Evolutionary conservation across 2,113 vertebrate species (phyloP), one percentile per base, ranked within the genome.

Genomic region (Malaclemys terrapin): DNA sequence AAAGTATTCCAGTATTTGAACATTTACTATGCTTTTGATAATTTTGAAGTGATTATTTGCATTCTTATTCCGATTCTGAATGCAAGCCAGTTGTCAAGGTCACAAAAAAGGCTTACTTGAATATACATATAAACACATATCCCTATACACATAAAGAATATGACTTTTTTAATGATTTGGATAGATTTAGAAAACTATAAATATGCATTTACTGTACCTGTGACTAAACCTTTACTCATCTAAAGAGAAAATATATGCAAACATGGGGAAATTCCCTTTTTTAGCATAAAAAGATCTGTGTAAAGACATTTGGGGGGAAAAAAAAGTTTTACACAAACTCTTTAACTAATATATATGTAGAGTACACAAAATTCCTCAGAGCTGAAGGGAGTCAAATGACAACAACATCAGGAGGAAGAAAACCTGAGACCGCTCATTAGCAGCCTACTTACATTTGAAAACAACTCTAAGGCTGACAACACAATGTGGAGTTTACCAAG

Each of bases 391-490:
- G 93, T 93, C 85, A 96, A 94, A 93, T 91, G 87, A 89, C 87
- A 95, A 75, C 85, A 93, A 89, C 81, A 94, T 59, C 82, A 91
- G 54, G 83, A 88, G 92, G 79, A 88, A 69, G 80, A 92, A 57
- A 94, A 94, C 2, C 31, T 89, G 82, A 96, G 85, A 87, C 38
- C 87, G 80, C 53, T 96, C 94, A 95, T 91, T 95, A 97, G 91
- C 38, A 96, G 69, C 80, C 42, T 95, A 94, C 95, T 96, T 93
- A 94, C 84, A 94, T 94, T 79, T 49, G 80, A 96, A 94, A 96
- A 96, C 87, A 75, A 87, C 87, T 95, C 85, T 57, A 88, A 87
- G 42, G 87, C 88, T 89, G 88, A 53, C 90, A 76, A 92, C 76
- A 90, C 82, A 85, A 91, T 11, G 0, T 85, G 82, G 80, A 89